phyloP scores from a whole-genome alignment of 2,888 invertebrate genomes.

The Melanostoma scalare region DNA sequence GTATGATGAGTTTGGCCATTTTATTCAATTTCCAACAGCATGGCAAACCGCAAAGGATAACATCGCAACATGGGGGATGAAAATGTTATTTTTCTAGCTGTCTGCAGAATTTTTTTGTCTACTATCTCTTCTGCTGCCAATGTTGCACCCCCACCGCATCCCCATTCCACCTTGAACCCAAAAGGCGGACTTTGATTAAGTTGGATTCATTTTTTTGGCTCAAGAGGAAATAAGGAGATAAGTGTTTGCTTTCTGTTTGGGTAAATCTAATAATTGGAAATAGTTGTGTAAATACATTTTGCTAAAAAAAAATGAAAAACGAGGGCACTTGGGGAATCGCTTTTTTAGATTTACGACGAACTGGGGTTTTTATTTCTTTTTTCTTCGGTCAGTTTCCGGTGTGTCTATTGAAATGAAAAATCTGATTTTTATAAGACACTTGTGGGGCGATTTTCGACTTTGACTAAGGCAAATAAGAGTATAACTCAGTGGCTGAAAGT shows the following conservation, averaged over 20 bases:
- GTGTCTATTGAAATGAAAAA: slow-evolving; percentile 32
- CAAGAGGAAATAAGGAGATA: slow-evolving; percentile 58
- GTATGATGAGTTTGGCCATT: slow-evolving; percentile 62
- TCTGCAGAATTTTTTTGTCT: slow-evolving; percentile 46
- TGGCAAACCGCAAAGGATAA: slow-evolving; percentile 20
- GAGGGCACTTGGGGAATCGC: slow-evolving; percentile 33
- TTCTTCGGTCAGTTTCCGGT: neutral
- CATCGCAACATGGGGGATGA: slow-evolving; percentile 41
- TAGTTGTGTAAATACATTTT: slow-evolving; percentile 54
- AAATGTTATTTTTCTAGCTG: slow-evolving; percentile 64
- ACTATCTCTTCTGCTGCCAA: neutral
- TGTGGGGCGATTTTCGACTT: no score
- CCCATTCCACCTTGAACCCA: slow-evolving; percentile 6
- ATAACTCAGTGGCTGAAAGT: no score
- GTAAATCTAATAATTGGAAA: slow-evolving; percentile 71
- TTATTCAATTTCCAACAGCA: slow-evolving; percentile 66
- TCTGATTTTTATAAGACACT: neutral
- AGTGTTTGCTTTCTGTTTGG: slow-evolving; percentile 71
- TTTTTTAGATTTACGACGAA: slow-evolving; percentile 45
- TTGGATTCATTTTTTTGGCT: slow-evolving; percentile 48
- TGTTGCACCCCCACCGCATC: neutral
- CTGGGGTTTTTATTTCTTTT: slow-evolving; percentile 15
- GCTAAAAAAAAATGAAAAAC: slow-evolving; percentile 7
- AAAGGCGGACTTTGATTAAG: slow-evolving; percentile 66
- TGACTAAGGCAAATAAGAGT: no score